phyloP scores from a whole-genome alignment of 2,113 vertebrate species.

The Dolichotis patagonum region DNA sequence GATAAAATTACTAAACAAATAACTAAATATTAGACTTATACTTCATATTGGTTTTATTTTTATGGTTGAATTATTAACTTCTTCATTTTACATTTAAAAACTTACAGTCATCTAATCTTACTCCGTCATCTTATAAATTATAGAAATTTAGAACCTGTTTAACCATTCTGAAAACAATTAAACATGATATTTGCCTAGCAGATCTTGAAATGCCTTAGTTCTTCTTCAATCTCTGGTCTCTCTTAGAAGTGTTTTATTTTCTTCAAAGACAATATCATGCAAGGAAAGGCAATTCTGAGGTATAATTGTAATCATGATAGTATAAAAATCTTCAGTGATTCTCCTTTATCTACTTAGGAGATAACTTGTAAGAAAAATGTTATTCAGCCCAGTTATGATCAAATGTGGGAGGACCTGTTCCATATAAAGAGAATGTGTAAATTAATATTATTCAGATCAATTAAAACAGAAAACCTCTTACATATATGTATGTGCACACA shows the following conservation, averaged over 20 bases:
- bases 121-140: background rate
- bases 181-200: background rate
- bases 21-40: background rate
- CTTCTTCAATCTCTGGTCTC: background rate
- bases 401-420: background rate
- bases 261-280: background rate
- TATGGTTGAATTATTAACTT: background rate
- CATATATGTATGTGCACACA: accelerated
- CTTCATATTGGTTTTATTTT: background rate
- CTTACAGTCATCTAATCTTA: background rate
- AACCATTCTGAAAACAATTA: background rate
- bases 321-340: background rate
- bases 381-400: background rate
- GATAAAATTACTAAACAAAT: background rate
- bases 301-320: background rate
- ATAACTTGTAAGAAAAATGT: background rate
- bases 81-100: background rate
- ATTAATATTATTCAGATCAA: background rate
- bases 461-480: background rate
- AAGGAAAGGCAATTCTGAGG: background rate
- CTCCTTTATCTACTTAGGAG: background rate
- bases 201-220: background rate
- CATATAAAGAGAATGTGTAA: background rate
- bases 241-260: background rate
- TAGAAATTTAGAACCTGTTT: background rate